These are phyloP conservation scores for Sturnira hondurensis DNA, from an alignment of 2,113 vertebrate genomes.

Conservation along the genomic window DNA sequence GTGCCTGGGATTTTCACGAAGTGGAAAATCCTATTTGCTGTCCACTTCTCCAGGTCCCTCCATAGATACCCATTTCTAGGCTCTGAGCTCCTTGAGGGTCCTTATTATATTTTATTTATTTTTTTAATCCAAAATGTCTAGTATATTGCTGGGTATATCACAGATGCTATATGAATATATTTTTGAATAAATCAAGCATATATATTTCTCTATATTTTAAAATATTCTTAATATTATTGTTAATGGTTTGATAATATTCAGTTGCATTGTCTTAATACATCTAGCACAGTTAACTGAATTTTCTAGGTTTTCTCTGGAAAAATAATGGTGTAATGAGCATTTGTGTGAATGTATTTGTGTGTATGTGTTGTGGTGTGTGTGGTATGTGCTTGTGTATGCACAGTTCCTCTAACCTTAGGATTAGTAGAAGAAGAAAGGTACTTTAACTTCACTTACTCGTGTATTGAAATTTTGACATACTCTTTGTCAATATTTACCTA, in stretches of 20 bases:
- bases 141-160: not conserved
- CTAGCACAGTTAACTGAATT: not conserved
- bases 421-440: not conserved
- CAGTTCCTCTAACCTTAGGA: not conserved
- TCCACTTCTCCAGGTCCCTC: not conserved
- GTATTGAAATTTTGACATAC: not conserved
- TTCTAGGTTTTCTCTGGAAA: not conserved
- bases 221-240: not conserved
- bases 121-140: not conserved
- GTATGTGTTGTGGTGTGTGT: not conserved
- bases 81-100: not conserved
- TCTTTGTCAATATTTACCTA: not conserved
- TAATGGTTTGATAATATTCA: not conserved
- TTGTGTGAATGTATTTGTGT: not conserved
- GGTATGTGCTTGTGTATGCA: not conserved
- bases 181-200: not conserved
- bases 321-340: not conserved
- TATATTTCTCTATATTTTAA: not conserved
- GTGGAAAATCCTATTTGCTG: not conserved
- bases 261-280: not conserved
- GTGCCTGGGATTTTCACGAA: not conserved
- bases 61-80: not conserved
- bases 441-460: not conserved
- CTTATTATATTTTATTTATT: not conserved
- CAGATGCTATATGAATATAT: not conserved